Evolutionary conservation across 2,113 vertebrate species (phyloP).

Genomic region (Dinomys branickii): DNA sequence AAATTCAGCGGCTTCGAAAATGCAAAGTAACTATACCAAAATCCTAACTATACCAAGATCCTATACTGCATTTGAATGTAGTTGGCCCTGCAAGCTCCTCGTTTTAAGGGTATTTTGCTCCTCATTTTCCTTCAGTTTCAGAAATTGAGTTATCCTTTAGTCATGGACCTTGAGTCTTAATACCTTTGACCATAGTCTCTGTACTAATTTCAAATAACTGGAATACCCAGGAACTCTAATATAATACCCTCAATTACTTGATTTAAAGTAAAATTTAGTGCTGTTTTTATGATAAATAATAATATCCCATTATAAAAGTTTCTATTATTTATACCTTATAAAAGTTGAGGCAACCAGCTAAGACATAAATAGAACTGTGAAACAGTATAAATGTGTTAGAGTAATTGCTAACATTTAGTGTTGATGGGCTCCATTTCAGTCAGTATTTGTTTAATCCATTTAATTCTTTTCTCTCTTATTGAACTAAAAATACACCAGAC

Average conservation of each 20-base stretch:
- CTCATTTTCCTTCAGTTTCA: neutral
- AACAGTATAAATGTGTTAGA: neutral
- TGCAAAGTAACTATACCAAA: neutral
- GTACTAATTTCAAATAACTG: neutral
- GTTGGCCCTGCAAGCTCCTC: neutral
- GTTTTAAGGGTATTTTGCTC: neutral
- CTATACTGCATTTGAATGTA: neutral
- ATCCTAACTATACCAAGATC: neutral
- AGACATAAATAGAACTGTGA: neutral
- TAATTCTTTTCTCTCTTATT: neutral
- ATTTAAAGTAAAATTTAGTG: conserved; percentile 39
- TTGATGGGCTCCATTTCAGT: neutral
- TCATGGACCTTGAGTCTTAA: neutral
- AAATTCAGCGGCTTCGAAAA: neutral
- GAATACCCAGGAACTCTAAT: conserved; percentile 1
- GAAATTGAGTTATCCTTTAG: neutral
- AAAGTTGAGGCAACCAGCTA: neutral
- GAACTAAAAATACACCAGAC: neutral
- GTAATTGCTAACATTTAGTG: neutral
- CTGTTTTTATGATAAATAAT: neutral
- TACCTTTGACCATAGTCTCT: neutral
- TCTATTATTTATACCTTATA: conserved; percentile 29
- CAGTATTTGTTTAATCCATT: neutral
- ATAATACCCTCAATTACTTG: neutral
- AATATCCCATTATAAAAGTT: neutral